Conservation (phyloP, 92 coral and sea anemone genomes). For the Epizoanthus stellaris region DNA sequence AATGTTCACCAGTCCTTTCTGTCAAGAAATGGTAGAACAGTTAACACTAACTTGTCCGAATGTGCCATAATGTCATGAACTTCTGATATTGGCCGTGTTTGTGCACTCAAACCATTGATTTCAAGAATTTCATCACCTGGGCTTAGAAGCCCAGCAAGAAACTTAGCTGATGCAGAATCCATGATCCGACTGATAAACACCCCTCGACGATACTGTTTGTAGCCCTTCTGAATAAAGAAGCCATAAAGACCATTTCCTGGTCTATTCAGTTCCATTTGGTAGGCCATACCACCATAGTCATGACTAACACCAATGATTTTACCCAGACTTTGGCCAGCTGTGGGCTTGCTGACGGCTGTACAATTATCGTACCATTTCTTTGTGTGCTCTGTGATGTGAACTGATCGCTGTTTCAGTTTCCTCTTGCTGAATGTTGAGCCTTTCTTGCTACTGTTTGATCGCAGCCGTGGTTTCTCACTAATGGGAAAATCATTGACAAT, state of each 20-base stretch:
- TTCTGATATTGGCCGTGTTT: slow-evolving; percentile 65
- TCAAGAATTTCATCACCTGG: slow-evolving; percentile 97
- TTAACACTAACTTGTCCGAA: slow-evolving; percentile 76
- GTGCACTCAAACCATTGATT: slow-evolving; percentile 72
- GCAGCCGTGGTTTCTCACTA: slow-evolving; percentile 70
- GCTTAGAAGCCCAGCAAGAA: slow-evolving; percentile 87
- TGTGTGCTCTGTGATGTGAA: slow-evolving; percentile 75
- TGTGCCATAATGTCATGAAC: slow-evolving; percentile 86
- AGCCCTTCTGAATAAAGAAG: slow-evolving; percentile 90
- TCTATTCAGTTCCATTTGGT: slow-evolving; percentile 84
- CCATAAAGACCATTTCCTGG: slow-evolving; percentile 90
- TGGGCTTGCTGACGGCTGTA: slow-evolving; percentile 81
- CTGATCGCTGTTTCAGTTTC: slow-evolving; percentile 50
- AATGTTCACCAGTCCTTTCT: slow-evolving; percentile 79
- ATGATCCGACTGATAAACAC: slow-evolving; percentile 86
- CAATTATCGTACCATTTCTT: slow-evolving; percentile 82
- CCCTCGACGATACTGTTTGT: slow-evolving; percentile 73
- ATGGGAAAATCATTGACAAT: slow-evolving; percentile 85
- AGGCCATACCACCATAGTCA: slow-evolving; percentile 77
- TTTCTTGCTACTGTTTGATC: slow-evolving; percentile 58
- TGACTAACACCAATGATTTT: slow-evolving; percentile 71
- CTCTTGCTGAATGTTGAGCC: slow-evolving; percentile 57
- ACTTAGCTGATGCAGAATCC: slow-evolving; percentile 86
- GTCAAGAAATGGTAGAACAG: slow-evolving; percentile 79
- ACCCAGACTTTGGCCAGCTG: slow-evolving; percentile 80